Conservation (phyloP, 2,888 invertebrate genomes). For the Drosophila kambysellisi region DNA sequence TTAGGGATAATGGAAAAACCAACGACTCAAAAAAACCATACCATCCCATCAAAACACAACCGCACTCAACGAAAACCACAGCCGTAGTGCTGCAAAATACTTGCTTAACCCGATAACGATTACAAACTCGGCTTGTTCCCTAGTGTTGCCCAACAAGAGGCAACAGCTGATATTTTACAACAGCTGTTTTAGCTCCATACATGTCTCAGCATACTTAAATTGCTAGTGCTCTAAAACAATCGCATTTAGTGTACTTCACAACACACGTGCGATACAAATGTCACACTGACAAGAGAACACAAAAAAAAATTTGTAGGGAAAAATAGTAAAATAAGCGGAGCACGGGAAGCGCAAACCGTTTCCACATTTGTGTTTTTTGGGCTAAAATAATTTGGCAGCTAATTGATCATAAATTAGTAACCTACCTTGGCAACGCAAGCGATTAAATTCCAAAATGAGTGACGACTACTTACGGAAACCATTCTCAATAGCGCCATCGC, state of each 20-base stretch:
- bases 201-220: background rate
- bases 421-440: conserved; percentile 42
- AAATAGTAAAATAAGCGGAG: conserved; percentile 59
- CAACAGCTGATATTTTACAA: conserved; percentile 33
- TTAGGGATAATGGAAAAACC: conserved; percentile 44
- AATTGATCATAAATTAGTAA: conserved; percentile 51
- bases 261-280: conserved; percentile 60
- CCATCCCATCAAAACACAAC: conserved; percentile 61
- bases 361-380: conserved; percentile 52
- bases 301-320: conserved; percentile 30
- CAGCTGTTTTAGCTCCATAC: conserved; percentile 33
- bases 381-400: conserved; percentile 52
- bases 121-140: background rate
- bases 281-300: conserved; percentile 57
- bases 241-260: conserved; percentile 43
- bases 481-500: conserved; percentile 75
- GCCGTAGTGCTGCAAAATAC: conserved; percentile 53
- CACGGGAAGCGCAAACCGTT: conserved; percentile 45
- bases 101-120: conserved; percentile 37
- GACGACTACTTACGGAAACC: conserved; percentile 85
- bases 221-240: conserved; percentile 39
- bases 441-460: conserved; percentile 81
- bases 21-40: conserved; percentile 37
- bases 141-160: conserved; percentile 15
- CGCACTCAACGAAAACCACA: conserved; percentile 57